These are phyloP conservation scores for Thamnophis elegans DNA, from an alignment of 2,797 vertebrate genomes.

Conservation along the genomic window DNA sequence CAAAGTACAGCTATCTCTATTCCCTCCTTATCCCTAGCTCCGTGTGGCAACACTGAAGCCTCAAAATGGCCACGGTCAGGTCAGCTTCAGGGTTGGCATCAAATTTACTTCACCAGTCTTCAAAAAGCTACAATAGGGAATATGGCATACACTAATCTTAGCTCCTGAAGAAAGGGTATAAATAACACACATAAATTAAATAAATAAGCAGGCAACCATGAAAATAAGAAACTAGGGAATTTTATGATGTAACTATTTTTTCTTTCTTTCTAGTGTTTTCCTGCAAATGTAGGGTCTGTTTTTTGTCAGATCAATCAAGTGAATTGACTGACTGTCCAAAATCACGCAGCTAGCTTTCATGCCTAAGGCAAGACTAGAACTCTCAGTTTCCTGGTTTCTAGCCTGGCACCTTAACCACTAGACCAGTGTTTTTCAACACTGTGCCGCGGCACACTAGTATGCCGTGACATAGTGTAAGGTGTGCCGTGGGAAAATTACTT, in stretches of 20 bases:
- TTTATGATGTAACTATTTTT: neutral
- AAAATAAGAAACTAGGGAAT: neutral
- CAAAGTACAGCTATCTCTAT: too few species aligned
- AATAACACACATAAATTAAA: neutral
- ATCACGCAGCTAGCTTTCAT: neutral
- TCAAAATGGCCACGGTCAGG: too few species aligned
- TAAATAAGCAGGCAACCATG: neutral
- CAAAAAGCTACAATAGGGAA: neutral
- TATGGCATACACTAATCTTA: neutral
- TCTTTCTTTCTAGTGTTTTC: neutral
- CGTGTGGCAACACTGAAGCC: too few species aligned
- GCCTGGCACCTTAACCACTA: neutral
- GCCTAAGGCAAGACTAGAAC: neutral
- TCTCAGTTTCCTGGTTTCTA: neutral
- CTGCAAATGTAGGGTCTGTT: neutral
- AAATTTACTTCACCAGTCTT: neutral
- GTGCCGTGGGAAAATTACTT: too few species aligned
- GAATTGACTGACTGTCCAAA: neutral
- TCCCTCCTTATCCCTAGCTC: too few species aligned
- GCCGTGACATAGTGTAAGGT: too few species aligned
- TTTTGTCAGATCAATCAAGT: neutral
- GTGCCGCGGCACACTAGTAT: too few species aligned
- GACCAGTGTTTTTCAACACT: too few species aligned
- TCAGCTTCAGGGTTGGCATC: too few species aligned
- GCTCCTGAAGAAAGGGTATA: neutral